Evolutionary conservation across 2,888 invertebrate genomes (phyloP), one percentile per base, ranked within the genome.

Genomic region (Trichogramma dendrolimi): DNA sequence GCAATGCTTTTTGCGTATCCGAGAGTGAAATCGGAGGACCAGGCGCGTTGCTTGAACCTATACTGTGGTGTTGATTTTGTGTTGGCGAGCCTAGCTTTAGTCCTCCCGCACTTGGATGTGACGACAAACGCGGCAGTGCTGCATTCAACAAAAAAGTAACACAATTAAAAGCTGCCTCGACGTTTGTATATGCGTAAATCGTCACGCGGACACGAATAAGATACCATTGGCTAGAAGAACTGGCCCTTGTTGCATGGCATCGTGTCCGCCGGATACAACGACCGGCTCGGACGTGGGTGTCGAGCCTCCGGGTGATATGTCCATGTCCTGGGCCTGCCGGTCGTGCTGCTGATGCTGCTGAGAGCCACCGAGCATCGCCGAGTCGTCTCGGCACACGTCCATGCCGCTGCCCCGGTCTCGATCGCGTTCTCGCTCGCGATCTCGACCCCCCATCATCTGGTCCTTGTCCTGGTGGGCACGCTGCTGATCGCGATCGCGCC

Each of bases 271-370:
- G 62, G 75, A 73, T 58, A 73, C 73, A 58, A 73, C 73, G 52
- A 78, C 87, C 67, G 89, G 87, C 80, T 92, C 92, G 40, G 92
- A 92, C 61, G 92, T 87, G 47, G 92, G 92, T 66, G 92, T 93
- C 76, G 92, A 93, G 75, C 92, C 88, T 70, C 91, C 92, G 11
- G 94, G 94, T 63, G 94, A 95, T 75, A 95, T 94, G 75, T 96
- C 95, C 94, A 95, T 94, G 75, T 95, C 95, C 80, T 94, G 91
- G 68, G 85, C 80, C 73, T 82, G 81, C 52, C 81, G 80, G 70
- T 83, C 83, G 8, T 51, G 38, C 38, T n/a, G 27, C 44, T 60
- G 61, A 27, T 27, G 27, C 27, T 27, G 27, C 27, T 27, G 67
- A 14, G 64, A 58, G 42, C 5, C 5, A 38, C 10, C 11, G 47